These are phyloP conservation scores for Myiotriccus ornatus DNA, from an alignment of 2,797 vertebrate genomes.

Conservation along the genomic window DNA sequence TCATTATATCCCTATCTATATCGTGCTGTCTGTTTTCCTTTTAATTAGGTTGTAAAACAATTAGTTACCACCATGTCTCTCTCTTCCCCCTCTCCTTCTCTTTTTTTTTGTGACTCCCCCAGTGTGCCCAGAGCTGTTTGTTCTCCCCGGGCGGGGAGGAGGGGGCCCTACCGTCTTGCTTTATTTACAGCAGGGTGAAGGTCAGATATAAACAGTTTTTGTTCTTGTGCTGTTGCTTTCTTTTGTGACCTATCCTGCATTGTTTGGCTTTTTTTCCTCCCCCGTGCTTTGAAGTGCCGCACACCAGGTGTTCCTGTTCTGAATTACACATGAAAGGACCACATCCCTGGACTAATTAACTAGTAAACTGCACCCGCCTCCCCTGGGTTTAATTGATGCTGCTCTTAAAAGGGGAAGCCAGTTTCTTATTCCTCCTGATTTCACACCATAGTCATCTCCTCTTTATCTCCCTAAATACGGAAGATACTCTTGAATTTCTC, in stretches of 20 bases:
- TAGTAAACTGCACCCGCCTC: constrained; percentile 79
- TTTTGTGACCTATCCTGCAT: constrained; percentile 77
- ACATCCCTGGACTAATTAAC: constrained; percentile 84
- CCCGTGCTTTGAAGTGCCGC: constrained; percentile 79
- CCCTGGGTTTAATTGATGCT: constrained; percentile 80
- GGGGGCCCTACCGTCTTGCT: constrained; percentile 58
- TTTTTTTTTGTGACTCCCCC: neutral
- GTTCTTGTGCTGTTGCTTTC: constrained; percentile 72
- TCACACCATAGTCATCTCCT: constrained; percentile 62
- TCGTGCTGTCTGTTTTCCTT: constrained; percentile 73
- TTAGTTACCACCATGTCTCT: constrained; percentile 75
- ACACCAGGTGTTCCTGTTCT: constrained; percentile 84
- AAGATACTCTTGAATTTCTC: constrained; percentile 61
- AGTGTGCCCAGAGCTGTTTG: constrained; percentile 70
- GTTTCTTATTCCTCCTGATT: constrained; percentile 62
- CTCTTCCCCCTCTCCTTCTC: constrained; percentile 26
- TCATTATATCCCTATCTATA: constrained; percentile 70
- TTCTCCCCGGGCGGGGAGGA: constrained; percentile 62
- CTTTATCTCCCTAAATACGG: constrained; percentile 62
- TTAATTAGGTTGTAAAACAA: constrained; percentile 84
- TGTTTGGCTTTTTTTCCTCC: constrained; percentile 75
- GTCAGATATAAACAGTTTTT: constrained; percentile 78
- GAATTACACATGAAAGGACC: constrained; percentile 86
- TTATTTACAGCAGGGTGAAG: constrained; percentile 79
- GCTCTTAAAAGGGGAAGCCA: constrained; percentile 75